phyloP scores from a whole-genome alignment of 2,888 invertebrate genomes.

The Drosophila pseudotakahashii region DNA sequence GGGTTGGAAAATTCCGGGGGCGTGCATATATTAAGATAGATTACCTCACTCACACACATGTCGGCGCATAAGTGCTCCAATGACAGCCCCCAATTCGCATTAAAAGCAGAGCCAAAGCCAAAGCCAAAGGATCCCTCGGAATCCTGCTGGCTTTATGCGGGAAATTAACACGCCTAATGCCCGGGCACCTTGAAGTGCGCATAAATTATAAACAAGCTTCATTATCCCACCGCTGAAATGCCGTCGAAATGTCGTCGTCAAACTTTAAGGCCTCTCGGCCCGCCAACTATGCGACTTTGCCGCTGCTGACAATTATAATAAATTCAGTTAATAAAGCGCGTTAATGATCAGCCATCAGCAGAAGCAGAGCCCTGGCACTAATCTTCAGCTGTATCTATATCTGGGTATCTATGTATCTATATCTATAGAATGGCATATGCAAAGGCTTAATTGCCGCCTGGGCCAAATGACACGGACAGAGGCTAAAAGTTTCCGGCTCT shows the following conservation, averaged over 20 bases:
- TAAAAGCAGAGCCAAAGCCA: conserved; percentile 49
- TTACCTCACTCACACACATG: conserved; percentile 53
- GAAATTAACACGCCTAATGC: conserved; percentile 70
- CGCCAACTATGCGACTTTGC: conserved; percentile 57
- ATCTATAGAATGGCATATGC: conserved; percentile 41
- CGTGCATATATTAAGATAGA: conserved; percentile 78
- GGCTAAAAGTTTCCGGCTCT: conserved; percentile 20
- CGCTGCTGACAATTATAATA: conserved; percentile 68
- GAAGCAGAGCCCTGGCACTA: neutral
- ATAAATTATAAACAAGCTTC: conserved; percentile 71
- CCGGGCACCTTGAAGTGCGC: conserved; percentile 64
- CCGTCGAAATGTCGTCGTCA: conserved; percentile 40
- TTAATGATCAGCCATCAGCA: conserved; percentile 75
- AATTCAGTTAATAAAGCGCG: conserved; percentile 78
- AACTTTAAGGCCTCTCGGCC: conserved; percentile 46
- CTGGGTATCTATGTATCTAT: conserved; percentile 1
- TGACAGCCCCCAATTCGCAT: conserved; percentile 69
- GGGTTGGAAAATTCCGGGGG: conserved; percentile 4
- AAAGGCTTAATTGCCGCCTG: conserved; percentile 52
- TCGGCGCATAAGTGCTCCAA: conserved; percentile 45
- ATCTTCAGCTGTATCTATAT: conserved; percentile 3
- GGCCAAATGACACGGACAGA: conserved; percentile 41
- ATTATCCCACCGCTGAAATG: conserved; percentile 44
- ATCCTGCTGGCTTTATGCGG: conserved; percentile 49
- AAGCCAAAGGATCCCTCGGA: conserved; percentile 18